Percentiles rank a stretch among this genome's conserved stretches.
These are phyloP conservation scores for Passer domesticus DNA, from an alignment of 2,113 vertebrate genomes.

Conservation along the genomic window DNA sequence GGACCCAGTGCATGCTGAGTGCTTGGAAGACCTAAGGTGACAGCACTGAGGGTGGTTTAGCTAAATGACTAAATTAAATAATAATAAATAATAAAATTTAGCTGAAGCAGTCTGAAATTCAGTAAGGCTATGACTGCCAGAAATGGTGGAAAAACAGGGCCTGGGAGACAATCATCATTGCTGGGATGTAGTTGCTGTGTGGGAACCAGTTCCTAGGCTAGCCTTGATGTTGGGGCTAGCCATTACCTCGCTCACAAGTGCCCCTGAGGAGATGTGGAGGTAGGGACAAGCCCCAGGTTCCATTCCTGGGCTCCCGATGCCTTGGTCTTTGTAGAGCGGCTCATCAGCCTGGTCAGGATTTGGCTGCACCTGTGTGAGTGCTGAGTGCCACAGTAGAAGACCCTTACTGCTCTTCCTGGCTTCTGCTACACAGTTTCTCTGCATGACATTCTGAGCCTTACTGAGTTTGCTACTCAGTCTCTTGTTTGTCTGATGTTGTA, in stretches of 20 bases:
- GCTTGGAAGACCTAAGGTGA: background rate
- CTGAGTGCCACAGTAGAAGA: background rate
- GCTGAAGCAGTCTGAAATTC: background rate
- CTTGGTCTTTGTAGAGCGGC: background rate
- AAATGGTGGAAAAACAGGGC: background rate
- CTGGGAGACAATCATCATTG: background rate
- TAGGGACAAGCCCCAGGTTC: background rate
- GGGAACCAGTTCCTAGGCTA: background rate
- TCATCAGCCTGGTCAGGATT: background rate
- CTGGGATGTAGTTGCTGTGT: rapidly evolving
- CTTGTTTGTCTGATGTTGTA: background rate
- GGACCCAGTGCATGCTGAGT: background rate
- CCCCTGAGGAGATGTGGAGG: background rate
- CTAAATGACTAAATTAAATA: background rate
- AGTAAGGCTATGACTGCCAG: background rate
- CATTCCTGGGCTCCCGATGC: background rate
- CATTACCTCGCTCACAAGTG: background rate
- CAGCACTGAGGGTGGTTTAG: background rate
- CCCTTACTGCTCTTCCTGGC: background rate
- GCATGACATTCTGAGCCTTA: background rate
- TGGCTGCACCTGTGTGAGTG: background rate
- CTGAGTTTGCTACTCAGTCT: rapidly evolving
- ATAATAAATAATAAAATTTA: background rate
- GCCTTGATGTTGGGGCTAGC: background rate
- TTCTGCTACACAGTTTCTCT: background rate